These are phyloP conservation scores for Ascaphus truei DNA, from an alignment of 2,113 vertebrate genomes.

Conservation along the genomic window DNA sequence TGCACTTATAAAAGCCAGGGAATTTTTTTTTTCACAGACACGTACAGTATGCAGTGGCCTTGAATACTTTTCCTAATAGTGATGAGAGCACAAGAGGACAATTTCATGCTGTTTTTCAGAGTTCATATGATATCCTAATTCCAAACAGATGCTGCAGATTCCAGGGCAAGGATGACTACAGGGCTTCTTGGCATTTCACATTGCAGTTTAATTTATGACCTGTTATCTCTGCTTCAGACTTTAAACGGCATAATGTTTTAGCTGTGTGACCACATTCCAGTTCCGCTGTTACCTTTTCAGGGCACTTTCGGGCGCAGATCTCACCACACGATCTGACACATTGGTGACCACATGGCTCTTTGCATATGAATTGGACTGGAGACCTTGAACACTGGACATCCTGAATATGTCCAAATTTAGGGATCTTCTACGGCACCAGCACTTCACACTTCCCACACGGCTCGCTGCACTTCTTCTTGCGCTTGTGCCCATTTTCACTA, in stretches of 20 bases:
- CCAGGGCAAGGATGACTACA: conserved; percentile 38
- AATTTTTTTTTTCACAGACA: conserved; percentile 23
- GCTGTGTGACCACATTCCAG: conserved; percentile 19
- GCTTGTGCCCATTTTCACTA: conserved; percentile 31
- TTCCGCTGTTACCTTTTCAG: neutral
- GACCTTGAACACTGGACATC: conserved; percentile 12
- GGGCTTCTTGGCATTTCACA: neutral
- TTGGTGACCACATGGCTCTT: conserved; percentile 24
- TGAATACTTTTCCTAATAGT: conserved; percentile 1
- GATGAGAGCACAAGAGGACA: conserved; percentile 34
- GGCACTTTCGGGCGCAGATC: conserved; percentile 2
- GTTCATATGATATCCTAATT: neutral
- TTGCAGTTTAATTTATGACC: conserved; percentile 10
- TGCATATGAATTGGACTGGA: neutral
- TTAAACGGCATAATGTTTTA: conserved; percentile 2
- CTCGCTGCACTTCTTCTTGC: conserved; percentile 15
- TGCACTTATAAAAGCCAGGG: conserved; percentile 15
- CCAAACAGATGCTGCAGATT: conserved; percentile 7
- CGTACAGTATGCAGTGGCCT: neutral
- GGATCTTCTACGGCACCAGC: conserved; percentile 29
- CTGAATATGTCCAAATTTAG: conserved; percentile 37
- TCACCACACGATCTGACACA: conserved; percentile 26
- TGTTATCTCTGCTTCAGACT: neutral
- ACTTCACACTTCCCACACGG: conserved; percentile 23
- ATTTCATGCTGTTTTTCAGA: conserved; percentile 8